phyloP scores from a whole-genome alignment of 1,140 invertebrate genomes.

The Macrosteles quadrilineatus region DNA sequence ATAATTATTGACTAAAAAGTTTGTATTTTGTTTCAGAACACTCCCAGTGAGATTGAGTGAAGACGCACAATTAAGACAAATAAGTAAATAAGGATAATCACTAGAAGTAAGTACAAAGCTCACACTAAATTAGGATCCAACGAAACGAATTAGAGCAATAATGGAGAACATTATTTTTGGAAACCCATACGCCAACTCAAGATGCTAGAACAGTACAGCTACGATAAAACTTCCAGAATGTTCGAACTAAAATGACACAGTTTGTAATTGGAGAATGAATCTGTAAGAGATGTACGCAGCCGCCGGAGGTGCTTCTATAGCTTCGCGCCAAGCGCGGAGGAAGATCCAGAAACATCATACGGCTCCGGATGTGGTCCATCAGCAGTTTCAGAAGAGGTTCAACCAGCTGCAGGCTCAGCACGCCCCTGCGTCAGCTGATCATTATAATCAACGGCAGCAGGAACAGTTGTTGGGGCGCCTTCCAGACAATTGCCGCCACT shows the following conservation, averaged over 20 bases:
- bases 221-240: too few relatives aligned
- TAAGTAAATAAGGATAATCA: conserved; percentile 19
- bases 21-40: conserved; percentile 6
- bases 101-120: neutral
- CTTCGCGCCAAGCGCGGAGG: conserved; percentile 63
- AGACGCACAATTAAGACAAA: conserved; percentile 20
- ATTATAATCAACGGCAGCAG: conserved; percentile 31
- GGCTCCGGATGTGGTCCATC: conserved; percentile 40
- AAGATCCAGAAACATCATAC: conserved; percentile 43
- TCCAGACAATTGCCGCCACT: conserved; percentile 17
- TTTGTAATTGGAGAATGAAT: too few relatives aligned
- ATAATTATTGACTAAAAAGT: too few relatives aligned
- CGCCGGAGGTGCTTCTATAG: conserved; percentile 69
- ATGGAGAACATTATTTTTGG: too few relatives aligned
- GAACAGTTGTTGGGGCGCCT: conserved; percentile 23
- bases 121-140: too few relatives aligned
- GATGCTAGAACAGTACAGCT: too few relatives aligned
- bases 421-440: conserved; percentile 38
- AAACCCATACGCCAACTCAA: too few relatives aligned
- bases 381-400: conserved; percentile 44
- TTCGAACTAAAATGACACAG: too few relatives aligned
- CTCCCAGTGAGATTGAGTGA: neutral
- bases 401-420: conserved; percentile 45
- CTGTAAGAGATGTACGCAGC: conserved; percentile 78
- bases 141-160: too few relatives aligned